These are phyloP conservation scores for Palythoa grandiflora DNA, from an alignment of 92 coral and sea anemone species.

Conservation along the genomic window DNA sequence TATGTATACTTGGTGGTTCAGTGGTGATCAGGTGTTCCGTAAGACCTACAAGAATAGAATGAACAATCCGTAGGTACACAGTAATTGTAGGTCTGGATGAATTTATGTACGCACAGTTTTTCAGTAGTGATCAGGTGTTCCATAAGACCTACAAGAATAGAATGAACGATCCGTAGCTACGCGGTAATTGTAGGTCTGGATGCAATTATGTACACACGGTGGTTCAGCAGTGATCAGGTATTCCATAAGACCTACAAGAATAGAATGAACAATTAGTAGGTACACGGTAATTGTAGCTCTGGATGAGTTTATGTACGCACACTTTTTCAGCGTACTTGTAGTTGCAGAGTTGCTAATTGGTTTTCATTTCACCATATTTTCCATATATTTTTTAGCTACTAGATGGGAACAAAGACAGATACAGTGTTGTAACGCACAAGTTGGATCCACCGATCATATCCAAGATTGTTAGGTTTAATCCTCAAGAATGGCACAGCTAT, in stretches of 20 bases:
- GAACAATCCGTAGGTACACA: constrained; percentile 6
- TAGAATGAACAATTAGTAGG: too few relatives aligned
- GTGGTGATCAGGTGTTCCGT: neutral
- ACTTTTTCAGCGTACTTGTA: too few relatives aligned
- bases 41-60: neutral
- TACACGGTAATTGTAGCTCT: too few relatives aligned
- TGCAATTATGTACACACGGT: neutral
- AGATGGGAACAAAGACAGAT: too few relatives aligned
- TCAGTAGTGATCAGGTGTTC: neutral
- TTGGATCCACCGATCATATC: constrained; percentile 41
- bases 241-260: neutral
- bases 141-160: neutral
- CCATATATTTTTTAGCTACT: too few relatives aligned
- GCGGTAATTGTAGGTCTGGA: too few relatives aligned
- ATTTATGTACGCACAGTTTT: neutral
- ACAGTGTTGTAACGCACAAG: neutral
- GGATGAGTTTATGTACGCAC: too few relatives aligned
- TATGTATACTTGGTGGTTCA: neutral
- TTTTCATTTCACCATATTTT: too few relatives aligned
- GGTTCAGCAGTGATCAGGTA: neutral
- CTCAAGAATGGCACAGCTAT: constrained; percentile 26
- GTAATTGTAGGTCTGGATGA: too few relatives aligned
- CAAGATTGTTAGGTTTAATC: constrained; percentile 35
- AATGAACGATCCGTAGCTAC: constrained; percentile 1
- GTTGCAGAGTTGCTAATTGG: too few relatives aligned